Percentiles rank a stretch among this genome's conserved stretches.
These are phyloP conservation scores for Drosophila guanche DNA, from an alignment of 1,140 invertebrate species.

Conservation along the genomic window DNA sequence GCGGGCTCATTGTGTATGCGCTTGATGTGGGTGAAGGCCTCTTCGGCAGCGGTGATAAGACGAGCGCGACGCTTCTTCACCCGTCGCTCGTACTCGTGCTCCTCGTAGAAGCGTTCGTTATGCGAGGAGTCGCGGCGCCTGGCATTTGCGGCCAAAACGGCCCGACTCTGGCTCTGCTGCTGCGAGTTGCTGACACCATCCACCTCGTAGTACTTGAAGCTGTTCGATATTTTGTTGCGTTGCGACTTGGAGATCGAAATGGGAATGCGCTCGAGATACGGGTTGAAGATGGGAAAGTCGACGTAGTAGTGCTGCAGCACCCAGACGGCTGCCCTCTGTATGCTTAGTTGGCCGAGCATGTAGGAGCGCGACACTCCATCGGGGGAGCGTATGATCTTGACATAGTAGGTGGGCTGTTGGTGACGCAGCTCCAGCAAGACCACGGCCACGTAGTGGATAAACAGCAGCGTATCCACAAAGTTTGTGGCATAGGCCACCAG, in stretches of 20 bases:
- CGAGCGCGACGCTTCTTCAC: constrained; percentile 95
- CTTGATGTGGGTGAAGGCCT: constrained; percentile 98
- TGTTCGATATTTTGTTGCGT: constrained; percentile 89
- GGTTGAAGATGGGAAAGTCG: constrained; percentile 98
- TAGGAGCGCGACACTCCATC: constrained; percentile 95
- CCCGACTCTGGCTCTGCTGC: constrained; percentile 87
- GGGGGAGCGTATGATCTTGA: constrained; percentile 96
- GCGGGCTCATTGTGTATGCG: constrained; percentile 88
- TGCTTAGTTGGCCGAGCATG: constrained; percentile 95
- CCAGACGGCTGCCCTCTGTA: constrained; percentile 97
- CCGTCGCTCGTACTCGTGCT: constrained; percentile 97
- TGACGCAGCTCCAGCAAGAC: constrained; percentile 96
- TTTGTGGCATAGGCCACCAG: constrained; percentile 95
- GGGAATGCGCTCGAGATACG: constrained; percentile 95
- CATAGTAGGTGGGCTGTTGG: constrained; percentile 93
- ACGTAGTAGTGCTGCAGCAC: constrained; percentile 97
- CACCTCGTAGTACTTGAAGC: constrained; percentile 98
- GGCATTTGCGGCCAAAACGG: constrained; percentile 89
- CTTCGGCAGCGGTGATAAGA: constrained; percentile 96
- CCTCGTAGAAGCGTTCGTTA: constrained; percentile 98
- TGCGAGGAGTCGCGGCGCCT: constrained; percentile 93
- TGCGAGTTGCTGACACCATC: constrained; percentile 91
- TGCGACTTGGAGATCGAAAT: constrained; percentile 89
- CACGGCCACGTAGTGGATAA: constrained; percentile 97
- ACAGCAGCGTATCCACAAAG: constrained; percentile 95